Evolutionary conservation across 2,113 vertebrate genomes (phyloP), one percentile per base, ranked within the genome.

Genomic region (Cryptotis parvus): DNA sequence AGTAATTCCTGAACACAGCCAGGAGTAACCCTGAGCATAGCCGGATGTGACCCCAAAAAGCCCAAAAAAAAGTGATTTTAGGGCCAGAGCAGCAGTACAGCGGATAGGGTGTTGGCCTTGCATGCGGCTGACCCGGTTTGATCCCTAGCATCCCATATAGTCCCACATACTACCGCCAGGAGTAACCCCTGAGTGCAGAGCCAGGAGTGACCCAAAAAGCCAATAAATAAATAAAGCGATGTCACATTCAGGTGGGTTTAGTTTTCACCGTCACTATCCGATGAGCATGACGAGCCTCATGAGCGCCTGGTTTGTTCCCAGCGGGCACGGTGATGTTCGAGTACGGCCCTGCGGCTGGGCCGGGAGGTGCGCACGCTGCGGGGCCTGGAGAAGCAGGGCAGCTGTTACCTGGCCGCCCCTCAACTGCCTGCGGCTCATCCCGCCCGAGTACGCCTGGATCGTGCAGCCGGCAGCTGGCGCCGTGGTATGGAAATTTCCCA

Each of bases 281-380:
- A 2, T 74, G 16, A 11, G 63, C 11, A 0, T 86, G 49, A 69
- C 45, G 65, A 70, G n/a, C 33, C 63, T 1, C 43, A 8, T 78
- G 11, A 41, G 93, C 9, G 5, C 14, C 0, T 87, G 24, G 26
- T 76, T 52, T 58, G 6, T 88, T 80, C 96, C 0, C 87, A 98
- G 99, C 99, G 10, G 99, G 99, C 9, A 99, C 99, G 0, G 99
- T 99, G 96, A 99, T 99, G 99, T 99, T 98, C n/a, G 99, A 99
- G 94, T 99, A 99, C 0, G 99, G 98, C 26, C 26, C 99, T 99
- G 98, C 98, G 99, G 55, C 97, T 99, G 58, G 99, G 99, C 84
- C 97, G 99, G 45, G 99, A 99, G 94, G 99, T 99, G 1, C 98
- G 98, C 4, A 99, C 99, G 0, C 98, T 98, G 0, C 92, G 95